Evolutionary conservation across 2,888 invertebrate genomes (phyloP), one percentile per base, ranked within the genome.

Genomic region (Atherix ibis): DNA sequence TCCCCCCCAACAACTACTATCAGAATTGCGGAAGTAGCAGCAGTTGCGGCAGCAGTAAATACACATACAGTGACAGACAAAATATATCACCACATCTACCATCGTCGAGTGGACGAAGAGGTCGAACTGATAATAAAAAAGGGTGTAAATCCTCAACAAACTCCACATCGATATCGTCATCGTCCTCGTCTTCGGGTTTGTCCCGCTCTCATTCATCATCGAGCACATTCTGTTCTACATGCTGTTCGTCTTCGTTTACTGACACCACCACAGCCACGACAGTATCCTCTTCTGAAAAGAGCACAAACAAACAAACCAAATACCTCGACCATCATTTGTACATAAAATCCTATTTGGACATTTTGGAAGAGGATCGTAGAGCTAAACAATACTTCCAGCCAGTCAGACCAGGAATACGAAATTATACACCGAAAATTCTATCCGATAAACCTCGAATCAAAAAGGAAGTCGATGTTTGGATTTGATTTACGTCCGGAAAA

Each of bases 361-460:
- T 62, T 28, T 57, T 63, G 40, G 68, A 66, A 44, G 64, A 64
- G 25, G 66, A 65, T 49, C 54, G 55, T 34, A 55, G 55, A 34
- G 54, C 63, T 2, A 65, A 65, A 39, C 56, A 58, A 18, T 51
- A 52, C 45, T 64, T 55, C 53, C 62, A 56, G 43, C 53, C 52
- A 40, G 73, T 67, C 52, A 71, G 64, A 45, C 67, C 63, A 36
- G 71, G 76, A 30, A 73, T 78, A 43, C 65, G 78, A 43, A 76
- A 77, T 53, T 78, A 78, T 44, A 77, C 74, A 14, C 78, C 78
- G 14, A 78, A 77, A 54, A 74, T 75, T 39, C 56, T 77, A 27
- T 65, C 68, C 16, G 51, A 52, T 24, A 40, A 43, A 33, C 18
- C 36, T 67, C 62, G 46, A 24, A 18, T 22, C 10, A 47, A 47